phyloP scores from a whole-genome alignment of 2,888 invertebrate species.

The Eupithecia vulgata region DNA sequence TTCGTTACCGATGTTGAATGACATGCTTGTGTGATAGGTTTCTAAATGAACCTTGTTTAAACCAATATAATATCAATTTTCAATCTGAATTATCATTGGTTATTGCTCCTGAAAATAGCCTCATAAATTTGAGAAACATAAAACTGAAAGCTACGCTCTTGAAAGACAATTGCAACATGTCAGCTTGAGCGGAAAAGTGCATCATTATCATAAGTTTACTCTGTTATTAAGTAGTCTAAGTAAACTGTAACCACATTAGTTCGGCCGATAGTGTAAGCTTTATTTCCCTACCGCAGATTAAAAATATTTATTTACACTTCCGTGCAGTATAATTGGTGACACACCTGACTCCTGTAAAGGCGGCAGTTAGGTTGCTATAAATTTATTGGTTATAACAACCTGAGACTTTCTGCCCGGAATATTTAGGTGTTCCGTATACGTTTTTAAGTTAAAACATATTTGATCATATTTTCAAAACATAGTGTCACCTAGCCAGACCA shows the following conservation, averaged over 20 bases:
- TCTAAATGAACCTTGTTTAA: background rate
- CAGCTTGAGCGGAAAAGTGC: background rate
- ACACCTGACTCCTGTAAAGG: constrained; percentile 27
- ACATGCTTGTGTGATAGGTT: no score
- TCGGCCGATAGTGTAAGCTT: background rate
- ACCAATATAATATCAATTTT: background rate
- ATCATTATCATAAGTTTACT: background rate
- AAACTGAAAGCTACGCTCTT: background rate
- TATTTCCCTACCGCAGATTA: constrained; percentile 1
- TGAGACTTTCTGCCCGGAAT: constrained; percentile 4
- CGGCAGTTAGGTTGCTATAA: constrained; percentile 19
- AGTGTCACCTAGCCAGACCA: no score
- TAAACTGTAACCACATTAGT: background rate
- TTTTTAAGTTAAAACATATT: background rate
- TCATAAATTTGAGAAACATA: background rate
- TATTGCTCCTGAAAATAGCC: background rate
- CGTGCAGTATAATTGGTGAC: constrained; percentile 22
- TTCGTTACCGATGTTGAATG: background rate
- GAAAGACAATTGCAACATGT: background rate
- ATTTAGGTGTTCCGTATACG: constrained; percentile 18
- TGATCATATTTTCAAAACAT: no score
- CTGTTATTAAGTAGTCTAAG: background rate
- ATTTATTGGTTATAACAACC: constrained; percentile 15
- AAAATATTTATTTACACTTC: constrained; percentile 2
- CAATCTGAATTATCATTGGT: background rate